phyloP scores from a whole-genome alignment of 2,888 invertebrate genomes.

The Epinotia brunnichana region DNA sequence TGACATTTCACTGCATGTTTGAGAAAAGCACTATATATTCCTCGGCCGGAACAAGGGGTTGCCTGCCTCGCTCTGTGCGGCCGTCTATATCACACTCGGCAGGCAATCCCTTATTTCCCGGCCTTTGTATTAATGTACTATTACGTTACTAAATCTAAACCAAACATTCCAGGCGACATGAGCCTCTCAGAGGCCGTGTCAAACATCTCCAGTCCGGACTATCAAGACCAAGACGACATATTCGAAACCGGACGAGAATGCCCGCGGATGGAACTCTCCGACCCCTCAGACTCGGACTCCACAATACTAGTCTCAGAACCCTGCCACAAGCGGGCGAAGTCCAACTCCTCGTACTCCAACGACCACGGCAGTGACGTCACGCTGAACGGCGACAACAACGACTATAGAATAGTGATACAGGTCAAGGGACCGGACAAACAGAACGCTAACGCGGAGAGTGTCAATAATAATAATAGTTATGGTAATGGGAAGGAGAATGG shows the following conservation, averaged over 20 bases:
- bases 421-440: slow-evolving; percentile 77
- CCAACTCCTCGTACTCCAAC: slow-evolving; percentile 74
- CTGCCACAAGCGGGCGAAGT: slow-evolving; percentile 83
- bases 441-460: slow-evolving; percentile 68
- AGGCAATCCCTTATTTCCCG: too few species aligned
- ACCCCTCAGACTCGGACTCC: slow-evolving; percentile 95
- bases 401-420: slow-evolving; percentile 93
- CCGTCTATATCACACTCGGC: too few species aligned
- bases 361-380: slow-evolving; percentile 85
- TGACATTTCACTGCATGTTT: too few species aligned
- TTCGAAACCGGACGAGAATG: slow-evolving; percentile 90
- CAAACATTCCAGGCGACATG: slow-evolving; percentile 85
- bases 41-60: too few species aligned
- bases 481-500: slow-evolving; percentile 76
- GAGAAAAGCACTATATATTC: too few species aligned
- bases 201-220: slow-evolving; percentile 95
- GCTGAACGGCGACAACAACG: slow-evolving; percentile 78
- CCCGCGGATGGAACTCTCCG: slow-evolving; percentile 92
- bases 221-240: slow-evolving; percentile 94
- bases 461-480: slow-evolving; percentile 77
- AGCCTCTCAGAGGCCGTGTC: slow-evolving; percentile 94
- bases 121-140: too few species aligned
- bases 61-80: too few species aligned
- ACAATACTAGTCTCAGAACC: slow-evolving; percentile 93
- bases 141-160: slow-evolving; percentile 36